A percentile compares a stretch with the other conserved stretches of the same genome.
These are phyloP conservation scores for Phyllotis vaccarum DNA, from an alignment of 2,797 vertebrate species.

Conservation along the genomic window DNA sequence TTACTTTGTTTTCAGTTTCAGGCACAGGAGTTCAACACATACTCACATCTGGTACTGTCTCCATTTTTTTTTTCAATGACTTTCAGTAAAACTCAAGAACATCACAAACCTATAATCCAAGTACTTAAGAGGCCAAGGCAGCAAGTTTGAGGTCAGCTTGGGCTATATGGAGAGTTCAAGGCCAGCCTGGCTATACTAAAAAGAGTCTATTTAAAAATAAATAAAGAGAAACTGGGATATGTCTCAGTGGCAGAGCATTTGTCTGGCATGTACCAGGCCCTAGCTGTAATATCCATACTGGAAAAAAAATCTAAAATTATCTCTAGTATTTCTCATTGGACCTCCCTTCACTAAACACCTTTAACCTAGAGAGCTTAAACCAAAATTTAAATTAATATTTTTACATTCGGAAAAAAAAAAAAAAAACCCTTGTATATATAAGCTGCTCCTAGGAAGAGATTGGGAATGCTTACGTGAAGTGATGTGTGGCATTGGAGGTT, in stretches of 20 bases:
- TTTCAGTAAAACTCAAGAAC: not conserved
- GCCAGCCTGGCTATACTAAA: not conserved
- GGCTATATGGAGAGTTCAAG: not conserved
- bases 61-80: not conserved
- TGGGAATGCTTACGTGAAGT: not conserved
- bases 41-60: not conserved
- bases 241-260: not conserved
- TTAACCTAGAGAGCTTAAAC: not conserved
- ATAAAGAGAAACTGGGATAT: not conserved
- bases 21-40: not conserved
- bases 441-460: not conserved
- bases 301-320: not conserved
- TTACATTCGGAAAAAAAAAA: no score
- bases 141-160: not conserved
- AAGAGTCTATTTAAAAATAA: not conserved
- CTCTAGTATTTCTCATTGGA: not conserved
- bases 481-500: not conserved
- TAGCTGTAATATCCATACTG: not conserved
- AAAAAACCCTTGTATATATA: not conserved
- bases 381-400: conserved; percentile 24
- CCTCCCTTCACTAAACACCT: not conserved
- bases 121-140: no score
- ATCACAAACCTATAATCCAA: not conserved
- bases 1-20: not conserved
- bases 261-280: not conserved